Base-by-base conservation (phyloP, 2,888 invertebrate genomes). In the Theristus sp. region DNA sequence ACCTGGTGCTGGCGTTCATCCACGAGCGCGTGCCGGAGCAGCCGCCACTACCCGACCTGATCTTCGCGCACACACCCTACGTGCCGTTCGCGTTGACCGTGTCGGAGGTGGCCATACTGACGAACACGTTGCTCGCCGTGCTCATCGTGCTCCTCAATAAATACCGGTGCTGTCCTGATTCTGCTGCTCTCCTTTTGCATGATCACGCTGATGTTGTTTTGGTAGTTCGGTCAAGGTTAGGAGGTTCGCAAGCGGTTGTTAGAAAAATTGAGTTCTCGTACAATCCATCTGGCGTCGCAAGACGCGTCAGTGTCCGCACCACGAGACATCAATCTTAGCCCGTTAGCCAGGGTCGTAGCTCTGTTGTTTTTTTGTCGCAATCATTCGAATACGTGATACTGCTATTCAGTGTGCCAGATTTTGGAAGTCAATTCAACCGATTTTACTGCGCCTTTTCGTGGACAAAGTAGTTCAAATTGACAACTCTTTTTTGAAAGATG, bases 21-120 rank as follows among this genome's bases (percentile, higher is more conserved):
- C 89, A 90, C 78, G 89, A 90, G 75, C 81, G 85, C 66, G 82
- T 89, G 67, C 89, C 89, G 56, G 85, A 78, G 10, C 84, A 84
- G 71, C 80, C 81, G 62, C 89, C 89, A 60, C 82, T 90, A 68
- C 86, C 86, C 61, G 90, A 90, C 77, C 80, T 86, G 66, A 81
- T 88, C 71, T 81, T 89, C 68, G 86, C 87, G 75, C 82, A 84
- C 74, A 81, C 88, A 64, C 79, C 79, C 62, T 70, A 83, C 67
- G 71, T 71, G 60, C 84, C 84, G 73, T 86, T 86, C 86, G 87
- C 84, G 52, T 81, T 89, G 61, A 81, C 82, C 73, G 84, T 86
- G 62, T 87, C 87, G 60, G 89, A 90, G 78, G 83, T 86, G 75
- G 80, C 89, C 69, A 88, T 89, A 73, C 85, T 89, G 81, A 78